phyloP scores from a whole-genome alignment of 1,140 invertebrate genomes.

The silkworm (Bombyx mori) region ASM3026992v2 NC_085107.1:5701501-5702000 shows the following conservation, averaged over 20 bases:
- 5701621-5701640: slow-evolving; percentile 76
- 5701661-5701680: slow-evolving; percentile 88
- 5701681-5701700: slow-evolving; percentile 82
- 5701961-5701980: no score
- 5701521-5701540: no score
- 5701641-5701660: slow-evolving; percentile 77
- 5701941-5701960: no score
- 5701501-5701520: neutral
- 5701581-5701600: slow-evolving; percentile 83
- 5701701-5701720: slow-evolving; percentile 76
- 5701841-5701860: no score
- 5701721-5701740: slow-evolving; percentile 76
- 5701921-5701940: no score
- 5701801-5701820: no score
- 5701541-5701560: slow-evolving; percentile 69
- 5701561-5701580: slow-evolving; percentile 83
- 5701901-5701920: no score
- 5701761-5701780: slow-evolving; percentile 9
- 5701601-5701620: slow-evolving; percentile 86
- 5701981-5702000: no score
- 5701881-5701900: no score
- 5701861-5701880: no score
- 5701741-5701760: slow-evolving; percentile 76
- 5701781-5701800: no score
- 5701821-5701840: no score